These are phyloP conservation scores for Psilopsiagon aymara DNA, from an alignment of 2,113 vertebrate genomes.

Conservation along the genomic window DNA sequence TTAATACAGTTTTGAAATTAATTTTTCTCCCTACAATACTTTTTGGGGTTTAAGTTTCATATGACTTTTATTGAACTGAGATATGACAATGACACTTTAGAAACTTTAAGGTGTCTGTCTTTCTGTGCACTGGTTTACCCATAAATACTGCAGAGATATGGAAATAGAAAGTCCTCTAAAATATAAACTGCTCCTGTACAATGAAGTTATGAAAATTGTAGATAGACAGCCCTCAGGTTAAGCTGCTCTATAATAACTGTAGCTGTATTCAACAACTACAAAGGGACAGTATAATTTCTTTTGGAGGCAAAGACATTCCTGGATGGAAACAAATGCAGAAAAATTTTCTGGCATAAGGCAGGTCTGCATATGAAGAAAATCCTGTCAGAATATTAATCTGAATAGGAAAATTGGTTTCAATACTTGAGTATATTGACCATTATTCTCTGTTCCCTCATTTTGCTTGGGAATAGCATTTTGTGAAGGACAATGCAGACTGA, in stretches of 20 bases:
- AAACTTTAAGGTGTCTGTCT: neutral
- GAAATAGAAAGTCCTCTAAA: slow-evolving; percentile 12
- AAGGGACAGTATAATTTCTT: slow-evolving; percentile 18
- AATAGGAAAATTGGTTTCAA: slow-evolving; percentile 21
- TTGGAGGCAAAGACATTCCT: slow-evolving; percentile 21
- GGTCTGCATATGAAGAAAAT: neutral
- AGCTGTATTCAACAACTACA: slow-evolving; percentile 31
- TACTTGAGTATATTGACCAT: neutral
- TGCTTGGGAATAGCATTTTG: neutral
- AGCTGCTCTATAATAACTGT: slow-evolving; percentile 18
- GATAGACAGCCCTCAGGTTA: slow-evolving; percentile 2
- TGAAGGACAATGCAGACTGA: neutral
- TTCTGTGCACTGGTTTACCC: neutral
- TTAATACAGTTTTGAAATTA: neutral
- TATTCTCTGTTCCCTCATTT: neutral
- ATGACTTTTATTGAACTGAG: neutral
- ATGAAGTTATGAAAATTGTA: slow-evolving; percentile 48
- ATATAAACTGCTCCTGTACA: neutral
- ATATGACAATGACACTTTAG: neutral
- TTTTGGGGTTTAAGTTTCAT: slow-evolving; percentile 2
- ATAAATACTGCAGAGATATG: neutral
- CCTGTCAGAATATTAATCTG: neutral
- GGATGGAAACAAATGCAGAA: neutral
- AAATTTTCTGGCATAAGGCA: neutral
- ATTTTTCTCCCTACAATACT: neutral